Conservation (phyloP, 2,888 invertebrate genomes). For the Troides oblongomaculatus region DNA sequence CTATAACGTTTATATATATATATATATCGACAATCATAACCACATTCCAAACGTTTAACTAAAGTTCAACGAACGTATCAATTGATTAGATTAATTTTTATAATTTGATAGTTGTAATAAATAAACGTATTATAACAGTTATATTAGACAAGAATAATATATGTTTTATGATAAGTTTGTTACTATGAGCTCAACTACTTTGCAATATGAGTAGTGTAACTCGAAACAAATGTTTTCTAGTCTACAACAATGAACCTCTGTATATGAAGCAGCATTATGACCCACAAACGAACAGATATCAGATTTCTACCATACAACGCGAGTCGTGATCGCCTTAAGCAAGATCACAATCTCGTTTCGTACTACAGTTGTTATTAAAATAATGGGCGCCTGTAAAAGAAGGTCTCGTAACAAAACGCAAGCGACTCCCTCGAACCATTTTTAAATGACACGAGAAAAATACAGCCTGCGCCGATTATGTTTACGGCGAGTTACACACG, state of each 20-base stretch:
- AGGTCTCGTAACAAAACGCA: constrained; percentile 36
- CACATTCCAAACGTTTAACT: background rate
- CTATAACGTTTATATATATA: background rate
- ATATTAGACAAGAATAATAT: too few species aligned
- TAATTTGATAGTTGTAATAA: background rate
- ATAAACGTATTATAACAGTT: background rate
- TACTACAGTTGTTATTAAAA: constrained; percentile 50
- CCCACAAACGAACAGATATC: constrained; percentile 65
- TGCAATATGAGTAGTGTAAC: constrained; percentile 1
- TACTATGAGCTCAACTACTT: background rate
- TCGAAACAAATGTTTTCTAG: constrained; percentile 18
- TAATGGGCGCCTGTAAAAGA: constrained; percentile 47
- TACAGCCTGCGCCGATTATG: constrained; percentile 19
- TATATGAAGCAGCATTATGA: constrained; percentile 44
- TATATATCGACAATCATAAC: background rate
- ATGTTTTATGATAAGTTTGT: too few species aligned
- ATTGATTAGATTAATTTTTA: background rate
- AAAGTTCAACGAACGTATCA: background rate
- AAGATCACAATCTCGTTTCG: constrained; percentile 49
- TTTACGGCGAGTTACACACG: constrained; percentile 16
- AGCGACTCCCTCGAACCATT: constrained; percentile 12
- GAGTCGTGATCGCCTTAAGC: constrained; percentile 54
- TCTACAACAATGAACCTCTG: constrained; percentile 38
- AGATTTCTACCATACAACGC: constrained; percentile 57
- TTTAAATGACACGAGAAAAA: constrained; percentile 31